Conservation (phyloP, 1,140 invertebrate genomes). For the Drosophila repleta region DNA sequence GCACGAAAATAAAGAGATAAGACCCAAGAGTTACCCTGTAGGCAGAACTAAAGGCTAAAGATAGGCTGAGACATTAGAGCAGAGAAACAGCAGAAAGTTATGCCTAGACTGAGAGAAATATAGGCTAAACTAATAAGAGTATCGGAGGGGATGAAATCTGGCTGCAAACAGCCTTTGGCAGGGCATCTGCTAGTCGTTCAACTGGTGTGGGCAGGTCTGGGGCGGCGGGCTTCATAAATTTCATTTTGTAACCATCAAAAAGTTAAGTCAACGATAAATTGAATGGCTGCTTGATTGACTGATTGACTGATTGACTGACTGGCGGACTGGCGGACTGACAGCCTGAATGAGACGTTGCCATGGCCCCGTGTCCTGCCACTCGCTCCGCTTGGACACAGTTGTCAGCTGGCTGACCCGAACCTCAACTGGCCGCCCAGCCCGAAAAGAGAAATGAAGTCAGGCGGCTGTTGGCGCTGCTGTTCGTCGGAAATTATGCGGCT, state of each 20-base stretch:
- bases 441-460: not conserved
- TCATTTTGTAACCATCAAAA: constrained; percentile 80
- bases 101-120: not conserved
- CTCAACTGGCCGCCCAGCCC: not conserved
- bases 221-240: constrained; percentile 56
- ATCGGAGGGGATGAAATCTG: no score
- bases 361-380: no score
- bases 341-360: not conserved
- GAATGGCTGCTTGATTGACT: constrained; percentile 75
- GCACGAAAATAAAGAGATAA: constrained; percentile 6
- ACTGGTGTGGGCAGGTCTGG: not conserved
- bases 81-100: not conserved
- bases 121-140: no score
- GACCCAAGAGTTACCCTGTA: constrained; percentile 6
- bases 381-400: constrained; percentile 3
- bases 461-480: constrained; percentile 28
- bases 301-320: constrained; percentile 53
- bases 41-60: not conserved
- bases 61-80: not conserved
- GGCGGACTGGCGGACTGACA: constrained; percentile 49
- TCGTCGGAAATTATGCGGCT: constrained; percentile 67
- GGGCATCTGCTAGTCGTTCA: constrained; percentile 1
- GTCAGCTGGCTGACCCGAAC: constrained; percentile 8
- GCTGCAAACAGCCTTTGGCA: not conserved
- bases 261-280: constrained; percentile 81